Evolutionary conservation across 2,113 vertebrate genomes (phyloP), one percentile per base, ranked within the genome.

Genomic region (Sprattus sprattus): DNA sequence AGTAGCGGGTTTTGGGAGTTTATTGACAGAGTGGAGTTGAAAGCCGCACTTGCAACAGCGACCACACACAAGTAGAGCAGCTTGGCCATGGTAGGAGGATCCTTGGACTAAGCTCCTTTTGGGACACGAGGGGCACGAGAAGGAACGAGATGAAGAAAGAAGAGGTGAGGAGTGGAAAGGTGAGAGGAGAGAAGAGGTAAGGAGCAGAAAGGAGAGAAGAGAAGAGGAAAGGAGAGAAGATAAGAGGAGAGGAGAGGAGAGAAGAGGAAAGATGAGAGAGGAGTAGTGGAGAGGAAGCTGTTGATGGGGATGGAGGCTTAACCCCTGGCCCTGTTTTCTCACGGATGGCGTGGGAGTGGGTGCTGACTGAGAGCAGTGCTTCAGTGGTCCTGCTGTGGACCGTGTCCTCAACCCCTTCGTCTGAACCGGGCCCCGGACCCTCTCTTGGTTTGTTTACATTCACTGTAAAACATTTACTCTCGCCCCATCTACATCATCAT

Each of bases 1-100:
- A 92, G 91, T 93, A 95, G 90, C 91, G 84, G 85, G 86, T 87
- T 89, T 90, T 75, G 82, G 84, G 81, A 88, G 90, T 94, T 94
- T 94, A 89, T 95, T 93, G 89, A 91, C 86, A 89, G 89, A 88
- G 85, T 88, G 84, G 44, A 89, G 89, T 86, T 89, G 82, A 91
- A 92, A 92, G 92, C 89, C 64, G 87, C 88, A 86, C 83, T 78
- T 90, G 67, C 85, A 88, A 81, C 52, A 81, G 89, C 87, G 92
- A 83, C 92, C 93, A 94, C 92, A 93, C 91, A 92, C 50, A 88
- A 88, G 81, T 46, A 45, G 85, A 88, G 87, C 82, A 85, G 86
- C 86, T 85, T 87, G 45, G 88, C 85, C 84, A 84, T 88, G 82
- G 85, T 82, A 13, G 78, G 84, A 52, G 18, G n/a, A 2, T 67